A percentile compares a stretch with the other conserved stretches of the same genome.
Evolutionary conservation across 1,140 invertebrate species (phyloP).

Genomic region (Drosophila nannoptera): DNA sequence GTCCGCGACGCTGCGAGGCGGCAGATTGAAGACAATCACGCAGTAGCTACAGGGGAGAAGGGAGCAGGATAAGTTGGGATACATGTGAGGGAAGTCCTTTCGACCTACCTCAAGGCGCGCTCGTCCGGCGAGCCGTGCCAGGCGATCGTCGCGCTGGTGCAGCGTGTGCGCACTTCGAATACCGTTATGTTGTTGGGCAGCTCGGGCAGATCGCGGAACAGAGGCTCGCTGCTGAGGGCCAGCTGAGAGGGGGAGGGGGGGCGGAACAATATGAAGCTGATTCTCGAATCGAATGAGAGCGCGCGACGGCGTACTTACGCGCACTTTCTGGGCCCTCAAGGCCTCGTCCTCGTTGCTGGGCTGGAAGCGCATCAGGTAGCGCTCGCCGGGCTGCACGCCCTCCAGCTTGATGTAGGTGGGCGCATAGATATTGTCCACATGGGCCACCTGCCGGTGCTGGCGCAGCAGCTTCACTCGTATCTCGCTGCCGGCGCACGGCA

Average conservation of each 20-base stretch:
- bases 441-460: conserved; percentile 47
- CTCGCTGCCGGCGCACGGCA: conserved; percentile 73
- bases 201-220: conserved; percentile 66
- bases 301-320: conserved; percentile 42
- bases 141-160: conserved; percentile 67
- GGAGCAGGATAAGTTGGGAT: background rate
- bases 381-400: conserved; percentile 53
- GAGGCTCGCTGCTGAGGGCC: conserved; percentile 59
- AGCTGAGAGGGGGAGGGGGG: conserved; percentile 38
- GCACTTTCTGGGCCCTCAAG: conserved; percentile 70
- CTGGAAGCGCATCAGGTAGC: conserved; percentile 69
- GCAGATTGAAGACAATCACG: conserved; percentile 76
- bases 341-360: conserved; percentile 76
- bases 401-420: conserved; percentile 67
- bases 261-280: background rate
- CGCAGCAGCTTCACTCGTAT: conserved; percentile 62
- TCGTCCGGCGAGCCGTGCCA: conserved; percentile 76
- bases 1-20: conserved; percentile 68
- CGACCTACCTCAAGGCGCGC: conserved; percentile 61
- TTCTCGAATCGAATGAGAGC: background rate
- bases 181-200: conserved; percentile 70
- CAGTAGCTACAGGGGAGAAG: conserved; percentile 58
- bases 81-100: background rate
- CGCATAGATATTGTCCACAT: conserved; percentile 55
- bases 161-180: conserved; percentile 66